Evolutionary conservation across 2,888 invertebrate genomes (phyloP), one percentile per base, ranked within the genome.

Genomic region (Platycheirus albimanus): DNA sequence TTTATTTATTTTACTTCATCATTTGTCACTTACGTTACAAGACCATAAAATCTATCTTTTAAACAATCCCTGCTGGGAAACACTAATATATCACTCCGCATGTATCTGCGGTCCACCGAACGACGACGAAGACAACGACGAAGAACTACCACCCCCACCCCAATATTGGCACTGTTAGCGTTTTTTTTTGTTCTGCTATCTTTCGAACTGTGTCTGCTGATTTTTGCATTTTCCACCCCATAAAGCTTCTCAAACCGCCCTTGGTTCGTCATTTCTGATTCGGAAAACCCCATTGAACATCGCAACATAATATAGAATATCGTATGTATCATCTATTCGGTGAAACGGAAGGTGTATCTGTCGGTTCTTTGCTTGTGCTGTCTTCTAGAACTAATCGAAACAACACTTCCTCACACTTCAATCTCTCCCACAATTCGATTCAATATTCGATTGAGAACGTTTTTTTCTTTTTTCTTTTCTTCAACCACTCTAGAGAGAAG

Each of bases 351-450:
- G 36, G 24, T 38, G 47, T 17, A 38, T 8, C 30, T 17, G 13
- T n/a, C n/a, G n/a, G n/a, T 2, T 36, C 13, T 41, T 41, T 20
- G 6, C 19, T n/a, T 49, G 41, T 51, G 51, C 24, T 41, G 52
- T 56, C 56, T 66, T 77, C 67, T 75, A 71, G 41, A 76, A 80
- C 72, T 56, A 64, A 76, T 76, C 81, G 66, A 71, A 80, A 66
- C 77, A 58, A 58, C n/a, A n/a, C n/a, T 47, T 52, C 61, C 56
- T 38, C 30, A 56, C 51, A 54, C 43, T 64, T 36, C 63, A 47
- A 52, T 63, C 49, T 80, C 75, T 80, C 75, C 67, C 67, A 41
- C 77, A 71, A 33, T 67, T 66, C 71, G 19, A 78, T 71, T 76
- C 69, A 72, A 66, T 72, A 51, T 66, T 74, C 74, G 70, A 81